phyloP scores from a whole-genome alignment of 1,140 invertebrate genomes.

The silkworm (Bombyx mori) region ASM3026992v2 NC_085118.1:16271501-16272000 shows the following conservation, averaged over 20 bases:
- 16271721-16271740: constrained; percentile 23
- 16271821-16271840: constrained; percentile 61
- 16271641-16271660: constrained; percentile 55
- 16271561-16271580: constrained; percentile 90
- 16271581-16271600: constrained; percentile 93
- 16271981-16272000: constrained; percentile 11
- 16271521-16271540: constrained; percentile 94
- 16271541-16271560: constrained; percentile 93
- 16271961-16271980: constrained; percentile 28
- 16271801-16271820: constrained; percentile 50
- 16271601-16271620: constrained; percentile 87
- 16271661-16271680: constrained; percentile 9
- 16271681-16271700: constrained; percentile 6
- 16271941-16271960: constrained; percentile 57
- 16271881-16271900: constrained; percentile 57
- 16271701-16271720: constrained; percentile 44
- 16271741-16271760: constrained; percentile 22
- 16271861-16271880: constrained; percentile 65
- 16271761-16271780: constrained; percentile 44
- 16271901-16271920: constrained; percentile 35
- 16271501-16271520: constrained; percentile 92
- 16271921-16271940: constrained; percentile 58
- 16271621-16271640: constrained; percentile 58
- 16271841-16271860: constrained; percentile 48
- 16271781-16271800: constrained; percentile 53